Conservation (phyloP, 1,140 invertebrate genomes). For the Chironomus striatipennis region DNA sequence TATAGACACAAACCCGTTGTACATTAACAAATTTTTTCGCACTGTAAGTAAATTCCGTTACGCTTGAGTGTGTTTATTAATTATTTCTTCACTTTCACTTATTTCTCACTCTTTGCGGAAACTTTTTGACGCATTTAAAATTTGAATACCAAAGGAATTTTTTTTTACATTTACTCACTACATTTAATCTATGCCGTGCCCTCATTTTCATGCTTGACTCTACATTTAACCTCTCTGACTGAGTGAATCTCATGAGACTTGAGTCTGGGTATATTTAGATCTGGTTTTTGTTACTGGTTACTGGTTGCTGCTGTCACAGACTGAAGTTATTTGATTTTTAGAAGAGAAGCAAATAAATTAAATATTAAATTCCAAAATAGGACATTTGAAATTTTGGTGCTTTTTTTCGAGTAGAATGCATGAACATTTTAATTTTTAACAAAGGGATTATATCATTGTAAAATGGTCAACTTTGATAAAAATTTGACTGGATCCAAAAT, state of each 20-base stretch:
- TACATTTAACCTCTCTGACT: not conserved
- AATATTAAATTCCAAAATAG: no score
- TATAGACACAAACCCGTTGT: conserved; percentile 68
- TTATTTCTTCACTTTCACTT: not conserved
- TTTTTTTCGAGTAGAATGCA: no score
- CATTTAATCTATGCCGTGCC: not conserved
- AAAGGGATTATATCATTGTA: no score
- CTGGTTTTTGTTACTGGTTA: no score
- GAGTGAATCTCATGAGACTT: not conserved
- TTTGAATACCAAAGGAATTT: not conserved
- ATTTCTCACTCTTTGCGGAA: not conserved
- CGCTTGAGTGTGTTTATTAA: not conserved
- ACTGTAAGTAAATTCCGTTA: conserved; percentile 53
- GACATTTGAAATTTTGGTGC: no score
- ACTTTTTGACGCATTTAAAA: not conserved
- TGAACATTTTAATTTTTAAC: no score
- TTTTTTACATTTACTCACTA: not conserved
- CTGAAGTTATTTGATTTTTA: no score
- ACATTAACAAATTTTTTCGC: conserved; percentile 68
- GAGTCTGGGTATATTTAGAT: no score
- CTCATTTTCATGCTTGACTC: not conserved
- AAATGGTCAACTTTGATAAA: no score
- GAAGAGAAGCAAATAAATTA: no score
- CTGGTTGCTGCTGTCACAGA: no score
- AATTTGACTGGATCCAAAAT: no score